A percentile compares a stretch with the other conserved stretches of the same genome.
phyloP scores from a whole-genome alignment of 2,113 vertebrate species.

The Notiomystis cincta region DNA sequence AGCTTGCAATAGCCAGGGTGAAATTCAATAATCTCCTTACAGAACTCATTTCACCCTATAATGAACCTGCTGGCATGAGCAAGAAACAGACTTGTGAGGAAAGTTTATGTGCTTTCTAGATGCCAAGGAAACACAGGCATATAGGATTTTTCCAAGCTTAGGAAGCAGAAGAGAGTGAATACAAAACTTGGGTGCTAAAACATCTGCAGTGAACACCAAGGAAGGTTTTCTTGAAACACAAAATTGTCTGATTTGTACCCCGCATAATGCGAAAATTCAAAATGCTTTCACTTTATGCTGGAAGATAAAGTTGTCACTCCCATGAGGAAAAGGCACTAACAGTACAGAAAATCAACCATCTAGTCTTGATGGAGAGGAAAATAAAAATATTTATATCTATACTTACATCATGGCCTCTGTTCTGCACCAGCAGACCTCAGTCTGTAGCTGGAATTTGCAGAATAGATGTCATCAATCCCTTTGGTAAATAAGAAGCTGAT shows the following conservation, averaged over 20 bases:
- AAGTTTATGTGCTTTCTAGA: neutral
- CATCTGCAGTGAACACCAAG: neutral
- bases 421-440: neutral
- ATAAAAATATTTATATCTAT: no score
- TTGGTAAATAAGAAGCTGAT: neutral
- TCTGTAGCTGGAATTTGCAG: neutral
- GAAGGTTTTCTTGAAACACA: neutral
- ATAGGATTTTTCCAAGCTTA: neutral
- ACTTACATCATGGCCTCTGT: neutral
- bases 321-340: neutral
- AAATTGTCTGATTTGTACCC: neutral
- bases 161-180: neutral
- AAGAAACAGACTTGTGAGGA: neutral
- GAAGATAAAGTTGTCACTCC: neutral
- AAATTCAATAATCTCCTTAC: neutral
- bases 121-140: neutral
- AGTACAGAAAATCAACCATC: neutral
- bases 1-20: neutral
- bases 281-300: neutral
- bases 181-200: neutral
- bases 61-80: neutral
- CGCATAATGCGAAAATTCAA: neutral
- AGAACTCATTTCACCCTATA: rapidly evolving
- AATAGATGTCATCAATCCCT: neutral
- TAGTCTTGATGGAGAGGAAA: neutral